These are phyloP conservation scores for Corydoras sp. DNA, from an alignment of 2,113 vertebrate species.

Conservation along the genomic window DNA sequence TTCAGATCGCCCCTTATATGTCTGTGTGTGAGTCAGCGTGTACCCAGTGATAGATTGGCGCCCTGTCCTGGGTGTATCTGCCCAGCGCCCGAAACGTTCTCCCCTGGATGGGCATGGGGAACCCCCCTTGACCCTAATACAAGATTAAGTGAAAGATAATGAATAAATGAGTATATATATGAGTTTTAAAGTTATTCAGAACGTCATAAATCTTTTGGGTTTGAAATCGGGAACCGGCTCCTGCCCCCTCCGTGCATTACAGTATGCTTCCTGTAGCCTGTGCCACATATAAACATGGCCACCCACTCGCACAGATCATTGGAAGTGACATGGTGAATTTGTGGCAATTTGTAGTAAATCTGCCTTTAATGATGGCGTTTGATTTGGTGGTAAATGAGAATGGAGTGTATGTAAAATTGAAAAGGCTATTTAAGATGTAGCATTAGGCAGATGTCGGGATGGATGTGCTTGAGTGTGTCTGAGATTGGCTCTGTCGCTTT, in stretches of 20 bases:
- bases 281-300: constrained; percentile 17
- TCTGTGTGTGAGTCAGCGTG: no score
- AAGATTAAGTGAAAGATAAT: no score
- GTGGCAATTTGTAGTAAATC: constrained; percentile 95
- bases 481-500: constrained; percentile 69
- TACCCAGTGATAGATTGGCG: no score
- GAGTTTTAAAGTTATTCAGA: no score
- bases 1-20: no score
- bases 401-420: constrained; percentile 82
- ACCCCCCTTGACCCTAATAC: no score
- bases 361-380: constrained; percentile 90
- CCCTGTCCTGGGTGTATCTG: no score
- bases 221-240: no score
- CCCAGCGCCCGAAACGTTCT: no score
- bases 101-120: no score
- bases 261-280: not conserved
- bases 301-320: constrained; percentile 72
- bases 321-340: constrained; percentile 95
- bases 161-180: no score
- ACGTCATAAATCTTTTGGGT: no score
- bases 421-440: constrained; percentile 80
- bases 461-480: constrained; percentile 67
- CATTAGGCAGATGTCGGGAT: constrained; percentile 72
- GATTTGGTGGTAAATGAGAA: constrained; percentile 80
- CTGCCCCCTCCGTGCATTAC: not conserved